Evolutionary conservation across 2,888 invertebrate species (phyloP).

Genomic region (Belgica antarctica): DNA sequence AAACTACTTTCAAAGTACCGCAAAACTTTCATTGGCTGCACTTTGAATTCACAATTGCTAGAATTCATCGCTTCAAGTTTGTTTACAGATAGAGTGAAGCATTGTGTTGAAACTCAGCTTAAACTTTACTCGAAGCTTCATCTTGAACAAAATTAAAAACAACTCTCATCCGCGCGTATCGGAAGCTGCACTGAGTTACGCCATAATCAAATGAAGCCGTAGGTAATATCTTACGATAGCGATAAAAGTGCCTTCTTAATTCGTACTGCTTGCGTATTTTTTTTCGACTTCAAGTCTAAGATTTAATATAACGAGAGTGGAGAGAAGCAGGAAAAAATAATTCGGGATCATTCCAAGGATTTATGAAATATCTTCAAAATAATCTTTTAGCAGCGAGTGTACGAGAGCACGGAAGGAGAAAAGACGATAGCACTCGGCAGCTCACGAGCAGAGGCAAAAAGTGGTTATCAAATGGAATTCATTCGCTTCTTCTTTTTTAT

Average conservation of each 20-base stretch:
- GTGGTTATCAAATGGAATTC: constrained; percentile 42
- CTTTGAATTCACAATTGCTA: no score
- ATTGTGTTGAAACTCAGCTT: no score
- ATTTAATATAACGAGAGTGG: constrained; percentile 21
- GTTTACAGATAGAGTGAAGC: no score
- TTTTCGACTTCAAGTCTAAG: constrained; percentile 27
- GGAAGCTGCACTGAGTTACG: no score
- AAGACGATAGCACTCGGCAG: constrained; percentile 35
- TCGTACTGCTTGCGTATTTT: neutral
- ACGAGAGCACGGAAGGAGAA: constrained; percentile 21
- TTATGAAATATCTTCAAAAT: constrained; percentile 40
- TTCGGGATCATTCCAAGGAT: constrained; percentile 31
- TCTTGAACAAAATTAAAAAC: no score
- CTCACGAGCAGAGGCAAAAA: constrained; percentile 27
- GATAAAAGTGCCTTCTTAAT: constrained; percentile 32
- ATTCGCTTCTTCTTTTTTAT: constrained; percentile 3
- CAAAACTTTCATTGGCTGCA: no score
- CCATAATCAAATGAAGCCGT: no score
- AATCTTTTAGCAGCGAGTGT: constrained; percentile 20
- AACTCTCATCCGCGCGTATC: no score
- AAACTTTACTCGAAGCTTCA: no score
- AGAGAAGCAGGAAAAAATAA: neutral
- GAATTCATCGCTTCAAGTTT: no score
- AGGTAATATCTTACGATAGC: constrained; percentile 10
- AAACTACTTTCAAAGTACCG: no score